A percentile compares a stretch with the other conserved stretches of the same genome.
Conservation (phyloP, 1,140 invertebrate genomes). For the Nixonia krombeini region DNA sequence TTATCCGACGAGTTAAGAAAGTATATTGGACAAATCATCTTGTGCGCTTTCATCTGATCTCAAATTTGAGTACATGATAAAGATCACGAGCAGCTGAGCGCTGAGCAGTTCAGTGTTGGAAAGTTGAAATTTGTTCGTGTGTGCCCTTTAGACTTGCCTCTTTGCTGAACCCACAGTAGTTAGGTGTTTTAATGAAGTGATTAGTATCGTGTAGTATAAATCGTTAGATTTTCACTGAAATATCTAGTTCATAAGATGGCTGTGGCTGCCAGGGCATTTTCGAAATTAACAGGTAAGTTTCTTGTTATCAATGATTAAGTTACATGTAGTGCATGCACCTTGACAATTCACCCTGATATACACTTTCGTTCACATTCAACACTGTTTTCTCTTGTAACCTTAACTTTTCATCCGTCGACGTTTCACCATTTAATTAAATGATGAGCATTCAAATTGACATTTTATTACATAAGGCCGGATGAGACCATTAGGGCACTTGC, state of each 20-base stretch:
- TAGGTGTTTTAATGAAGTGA: slow-evolving; percentile 59
- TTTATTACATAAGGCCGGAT: slow-evolving; percentile 16
- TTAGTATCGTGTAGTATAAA: slow-evolving; percentile 48
- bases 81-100: no score
- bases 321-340: no score
- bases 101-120: slow-evolving; percentile 9
- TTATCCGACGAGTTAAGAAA: no score
- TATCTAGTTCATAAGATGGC: slow-evolving; percentile 61
- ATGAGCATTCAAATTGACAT: slow-evolving; percentile 6
- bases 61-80: no score
- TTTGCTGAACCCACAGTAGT: slow-evolving; percentile 46
- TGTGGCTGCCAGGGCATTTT: slow-evolving; percentile 66
- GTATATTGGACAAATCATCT: no score
- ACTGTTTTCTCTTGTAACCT: no score
- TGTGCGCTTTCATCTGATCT: no score
- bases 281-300: slow-evolving; percentile 66
- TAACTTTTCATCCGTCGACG: not conserved
- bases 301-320: no score
- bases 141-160: slow-evolving; percentile 52
- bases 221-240: slow-evolving; percentile 24
- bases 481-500: not conserved
- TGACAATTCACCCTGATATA: no score
- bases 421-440: not conserved
- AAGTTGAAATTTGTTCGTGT: slow-evolving; percentile 32
- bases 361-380: no score